Conservation (phyloP, 2,888 invertebrate species). For the Miltochrista miniata region DNA sequence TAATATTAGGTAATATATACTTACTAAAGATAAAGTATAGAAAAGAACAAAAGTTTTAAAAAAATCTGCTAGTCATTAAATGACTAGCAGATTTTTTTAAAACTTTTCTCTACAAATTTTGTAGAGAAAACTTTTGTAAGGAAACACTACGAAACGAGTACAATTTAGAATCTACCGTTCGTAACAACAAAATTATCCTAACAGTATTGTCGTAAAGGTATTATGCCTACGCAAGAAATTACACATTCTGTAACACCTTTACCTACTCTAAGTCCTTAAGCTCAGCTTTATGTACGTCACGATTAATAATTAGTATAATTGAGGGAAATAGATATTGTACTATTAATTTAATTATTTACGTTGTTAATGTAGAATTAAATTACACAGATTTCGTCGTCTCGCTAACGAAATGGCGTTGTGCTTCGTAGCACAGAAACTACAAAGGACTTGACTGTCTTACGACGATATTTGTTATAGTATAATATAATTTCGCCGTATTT, state of each 20-base stretch:
- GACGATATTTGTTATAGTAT: background rate
- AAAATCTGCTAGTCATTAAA: no score
- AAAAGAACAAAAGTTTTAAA: no score
- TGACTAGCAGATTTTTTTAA: no score
- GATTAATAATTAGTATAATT: slow-evolving; percentile 34
- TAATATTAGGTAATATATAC: no score
- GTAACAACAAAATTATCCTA: no score
- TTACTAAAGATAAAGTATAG: no score
- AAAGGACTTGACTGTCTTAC: background rate
- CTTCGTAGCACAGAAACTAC: background rate
- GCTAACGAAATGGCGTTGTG: background rate
- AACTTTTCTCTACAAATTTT: no score
- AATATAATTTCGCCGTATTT: no score
- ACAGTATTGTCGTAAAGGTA: background rate
- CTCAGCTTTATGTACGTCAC: slow-evolving; percentile 22
- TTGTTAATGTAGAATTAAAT: slow-evolving; percentile 35
- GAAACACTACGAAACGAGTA: no score
- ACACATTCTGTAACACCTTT: slow-evolving; percentile 21
- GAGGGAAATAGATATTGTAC: slow-evolving; percentile 41
- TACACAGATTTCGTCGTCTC: slow-evolving; percentile 18
- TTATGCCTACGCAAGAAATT: background rate
- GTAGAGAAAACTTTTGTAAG: no score
- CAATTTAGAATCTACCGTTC: no score
- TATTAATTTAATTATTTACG: slow-evolving; percentile 44
- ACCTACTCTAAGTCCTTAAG: slow-evolving; percentile 33